Evolutionary conservation across 1,140 invertebrate species (phyloP).

Genomic region (Penaeus chinensis): DNA sequence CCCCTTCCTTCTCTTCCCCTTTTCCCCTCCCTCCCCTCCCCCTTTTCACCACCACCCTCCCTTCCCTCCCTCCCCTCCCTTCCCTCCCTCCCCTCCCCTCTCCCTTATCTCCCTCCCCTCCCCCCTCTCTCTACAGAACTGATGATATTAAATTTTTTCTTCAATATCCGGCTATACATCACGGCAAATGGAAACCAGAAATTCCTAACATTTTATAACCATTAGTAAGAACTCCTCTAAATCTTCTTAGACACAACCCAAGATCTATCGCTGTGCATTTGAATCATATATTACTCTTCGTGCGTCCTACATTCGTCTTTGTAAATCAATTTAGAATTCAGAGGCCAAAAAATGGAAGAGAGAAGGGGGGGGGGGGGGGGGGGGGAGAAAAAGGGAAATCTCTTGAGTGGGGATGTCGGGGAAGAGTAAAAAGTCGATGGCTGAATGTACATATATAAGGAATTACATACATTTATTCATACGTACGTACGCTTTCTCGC

Average conservation of each 20-base stretch:
- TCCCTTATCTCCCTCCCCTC: not conserved
- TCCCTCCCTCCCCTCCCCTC: not conserved
- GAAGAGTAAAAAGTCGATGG: not conserved
- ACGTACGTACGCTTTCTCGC: not conserved
- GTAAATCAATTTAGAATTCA: conserved; percentile 60
- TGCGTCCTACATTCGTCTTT: conserved; percentile 50
- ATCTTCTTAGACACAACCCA: conserved; percentile 57
- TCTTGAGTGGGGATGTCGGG: not conserved
- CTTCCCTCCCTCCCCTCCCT: not conserved
- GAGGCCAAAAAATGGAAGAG: conserved; percentile 29
- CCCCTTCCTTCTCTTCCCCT: no score
- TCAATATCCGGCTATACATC: conserved; percentile 56
- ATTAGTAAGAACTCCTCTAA: conserved; percentile 58
- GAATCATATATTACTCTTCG: conserved; percentile 56
- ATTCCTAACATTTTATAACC: conserved; percentile 62
- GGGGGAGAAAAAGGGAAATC: not conserved
- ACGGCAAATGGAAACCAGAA: conserved; percentile 58
- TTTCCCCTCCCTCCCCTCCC: no score
- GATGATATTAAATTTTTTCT: conserved; percentile 46
- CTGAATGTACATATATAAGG: no score
- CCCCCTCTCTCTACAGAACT: not conserved
- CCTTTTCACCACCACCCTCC: no score
- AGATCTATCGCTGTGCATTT: conserved; percentile 58
- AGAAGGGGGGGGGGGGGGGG: not conserved
- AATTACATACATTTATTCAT: not conserved